Conservation (phyloP, 2,888 invertebrate species). For the Halocaridina rubra region DNA sequence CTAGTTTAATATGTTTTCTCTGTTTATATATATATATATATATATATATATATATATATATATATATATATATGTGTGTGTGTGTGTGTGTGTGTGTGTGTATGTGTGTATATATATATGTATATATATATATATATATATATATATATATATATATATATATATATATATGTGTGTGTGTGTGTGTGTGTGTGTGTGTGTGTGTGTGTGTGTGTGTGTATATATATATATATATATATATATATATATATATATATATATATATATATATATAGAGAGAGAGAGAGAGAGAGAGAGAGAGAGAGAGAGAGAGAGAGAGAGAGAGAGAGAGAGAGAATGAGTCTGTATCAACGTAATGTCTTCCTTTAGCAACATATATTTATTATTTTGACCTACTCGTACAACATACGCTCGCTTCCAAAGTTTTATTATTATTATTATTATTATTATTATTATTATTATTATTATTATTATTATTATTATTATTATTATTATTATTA, state of each 20-base stretch:
- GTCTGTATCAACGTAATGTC: too few relatives aligned
- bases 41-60: constrained; percentile 35
- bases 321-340: too few relatives aligned
- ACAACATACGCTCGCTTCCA: too few relatives aligned
- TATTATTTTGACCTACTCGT: too few relatives aligned
- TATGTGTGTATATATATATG: not conserved
- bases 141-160: not conserved
- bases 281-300: not conserved
- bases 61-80: constrained; percentile 21
- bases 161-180: not conserved
- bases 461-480: too few relatives aligned
- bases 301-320: not conserved
- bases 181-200: not conserved
- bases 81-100: constrained; percentile 12
- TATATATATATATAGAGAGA: not conserved
- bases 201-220: not conserved
- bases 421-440: too few relatives aligned
- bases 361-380: too few relatives aligned
- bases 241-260: not conserved
- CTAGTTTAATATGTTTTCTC: too few relatives aligned
- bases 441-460: too few relatives aligned
- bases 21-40: constrained; percentile 28
- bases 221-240: not conserved
- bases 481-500: too few relatives aligned
- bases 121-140: not conserved